phyloP scores from a whole-genome alignment of 2,888 invertebrate species.

The Agonopterix subpropinquella region DNA sequence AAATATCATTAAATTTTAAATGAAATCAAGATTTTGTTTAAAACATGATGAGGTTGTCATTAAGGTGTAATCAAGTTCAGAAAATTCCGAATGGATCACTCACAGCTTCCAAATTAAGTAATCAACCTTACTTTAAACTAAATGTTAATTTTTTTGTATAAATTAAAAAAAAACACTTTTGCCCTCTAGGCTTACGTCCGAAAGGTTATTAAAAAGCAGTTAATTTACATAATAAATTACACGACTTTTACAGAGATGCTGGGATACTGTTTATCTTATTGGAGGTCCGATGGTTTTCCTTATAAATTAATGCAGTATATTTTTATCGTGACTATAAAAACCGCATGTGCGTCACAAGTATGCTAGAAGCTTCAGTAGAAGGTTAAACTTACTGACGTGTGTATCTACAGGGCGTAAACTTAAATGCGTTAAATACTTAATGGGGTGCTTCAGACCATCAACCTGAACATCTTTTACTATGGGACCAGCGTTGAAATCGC shows the following conservation, averaged over 20 bases:
- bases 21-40: too few relatives aligned
- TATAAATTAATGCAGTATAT: neutral
- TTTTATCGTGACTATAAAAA: slow-evolving; percentile 1
- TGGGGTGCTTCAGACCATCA: too few relatives aligned
- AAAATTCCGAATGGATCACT: slow-evolving; percentile 9
- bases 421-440: too few relatives aligned
- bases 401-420: too few relatives aligned
- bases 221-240: slow-evolving; percentile 32
- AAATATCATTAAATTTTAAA: too few relatives aligned
- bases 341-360: neutral
- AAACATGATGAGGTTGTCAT: slow-evolving; percentile 4
- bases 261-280: slow-evolving; percentile 9
- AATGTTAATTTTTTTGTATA: slow-evolving; percentile 5
- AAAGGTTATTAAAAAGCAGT: slow-evolving; percentile 27
- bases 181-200: slow-evolving; percentile 13
- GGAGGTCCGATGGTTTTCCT: neutral
- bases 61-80: slow-evolving; percentile 9
- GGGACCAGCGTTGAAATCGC: too few relatives aligned
- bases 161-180: slow-evolving; percentile 13
- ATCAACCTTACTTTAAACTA: slow-evolving; percentile 18
- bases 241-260: slow-evolving; percentile 13
- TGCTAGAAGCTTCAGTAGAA: too few relatives aligned
- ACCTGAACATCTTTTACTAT: too few relatives aligned
- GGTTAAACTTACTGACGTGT: too few relatives aligned
- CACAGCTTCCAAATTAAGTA: slow-evolving; percentile 22